Percentiles rank a stretch among this genome's conserved stretches.
These are phyloP conservation scores for Leptinotarsa defecta DNA, from an alignment of 1,140 invertebrate genomes.

Conservation along the genomic window DNA sequence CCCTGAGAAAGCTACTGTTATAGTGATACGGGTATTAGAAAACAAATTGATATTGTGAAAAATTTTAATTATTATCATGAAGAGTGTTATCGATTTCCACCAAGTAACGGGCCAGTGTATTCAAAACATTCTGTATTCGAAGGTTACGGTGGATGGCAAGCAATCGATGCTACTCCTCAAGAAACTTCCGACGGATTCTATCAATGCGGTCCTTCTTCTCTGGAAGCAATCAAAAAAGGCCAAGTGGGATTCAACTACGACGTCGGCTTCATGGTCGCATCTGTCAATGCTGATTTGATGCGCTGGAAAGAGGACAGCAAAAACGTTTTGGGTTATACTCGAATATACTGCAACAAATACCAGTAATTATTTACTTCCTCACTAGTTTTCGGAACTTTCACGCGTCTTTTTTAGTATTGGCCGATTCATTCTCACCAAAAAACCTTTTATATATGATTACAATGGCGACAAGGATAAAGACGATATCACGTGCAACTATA, in stretches of 20 bases:
- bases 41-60: no score
- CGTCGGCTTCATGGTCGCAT: conserved; percentile 72
- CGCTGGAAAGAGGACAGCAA: conserved; percentile 65
- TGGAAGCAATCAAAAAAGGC: conserved; percentile 72
- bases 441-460: conserved; percentile 71
- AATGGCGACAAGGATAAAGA: conserved; percentile 70
- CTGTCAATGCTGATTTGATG: conserved; percentile 66
- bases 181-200: conserved; percentile 66
- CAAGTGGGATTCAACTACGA: conserved; percentile 73
- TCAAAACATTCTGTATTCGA: neutral
- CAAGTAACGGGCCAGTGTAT: no score
- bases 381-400: neutral
- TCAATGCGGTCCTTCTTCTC: conserved; percentile 70
- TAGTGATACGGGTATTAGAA: no score
- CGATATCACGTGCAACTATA: conserved; percentile 75
- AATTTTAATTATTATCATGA: no score
- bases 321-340: conserved; percentile 63
- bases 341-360: conserved; percentile 69
- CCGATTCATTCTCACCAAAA: conserved; percentile 76
- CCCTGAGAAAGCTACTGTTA: no score
- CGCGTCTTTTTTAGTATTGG: conserved; percentile 66
- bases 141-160: conserved; percentile 77
- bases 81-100: no score
- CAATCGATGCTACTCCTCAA: conserved; percentile 75
- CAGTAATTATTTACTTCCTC: conserved; percentile 34